Base-by-base conservation (phyloP, 2,113 vertebrate species). In the Chaetops frenatus region DNA sequence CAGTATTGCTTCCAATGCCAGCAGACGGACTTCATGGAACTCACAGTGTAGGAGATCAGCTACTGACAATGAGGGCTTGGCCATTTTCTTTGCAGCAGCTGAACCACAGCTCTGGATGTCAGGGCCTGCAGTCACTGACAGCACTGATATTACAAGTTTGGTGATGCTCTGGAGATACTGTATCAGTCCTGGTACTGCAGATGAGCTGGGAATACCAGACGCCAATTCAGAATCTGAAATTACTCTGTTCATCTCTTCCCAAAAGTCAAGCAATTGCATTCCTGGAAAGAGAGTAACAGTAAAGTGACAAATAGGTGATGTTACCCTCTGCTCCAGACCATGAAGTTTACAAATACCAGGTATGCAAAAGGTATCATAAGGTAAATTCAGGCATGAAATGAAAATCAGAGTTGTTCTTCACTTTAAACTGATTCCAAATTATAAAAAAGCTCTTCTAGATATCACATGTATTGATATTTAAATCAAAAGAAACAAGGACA, bases 91-190 rank as follows among this genome's bases (percentile, higher is more conserved):
- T 36, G 84, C 53, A 83, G 64, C 95, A 57, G 61, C 58, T 61
- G 86, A 97, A 97, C 11, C 38, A 42, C 48, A 58, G 42, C 73
- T 70, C 71, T 45, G 81, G 66, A 88, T 82, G 31, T 77, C 95
- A 14, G 96, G 92, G 42, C 77, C 64, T 62, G 88, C 88, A 11
- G 73, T 95, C 74, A 60, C 96, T 12, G 72, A 94, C 88, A 94
- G 97, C 86, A 71, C 81, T 61, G 97, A 97, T 24, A 98, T 86
- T 23, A 97, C 98, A 71, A 99, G 94, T n/a, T 77, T 97, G 28
- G 98, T 97, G 93, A 99, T 95, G 96, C 99, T 99, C 93, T 98
- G 98, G 35, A 99, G 98, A 96, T 99, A 99, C 90, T 99, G 98
- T 40, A 97, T 96, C 66, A 97, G 94, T 82, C 99, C 99, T 15